Evolutionary conservation across 2,113 vertebrate species (phyloP), one percentile per base, ranked within the genome.

Genomic region (Eonycteris spelaea): DNA sequence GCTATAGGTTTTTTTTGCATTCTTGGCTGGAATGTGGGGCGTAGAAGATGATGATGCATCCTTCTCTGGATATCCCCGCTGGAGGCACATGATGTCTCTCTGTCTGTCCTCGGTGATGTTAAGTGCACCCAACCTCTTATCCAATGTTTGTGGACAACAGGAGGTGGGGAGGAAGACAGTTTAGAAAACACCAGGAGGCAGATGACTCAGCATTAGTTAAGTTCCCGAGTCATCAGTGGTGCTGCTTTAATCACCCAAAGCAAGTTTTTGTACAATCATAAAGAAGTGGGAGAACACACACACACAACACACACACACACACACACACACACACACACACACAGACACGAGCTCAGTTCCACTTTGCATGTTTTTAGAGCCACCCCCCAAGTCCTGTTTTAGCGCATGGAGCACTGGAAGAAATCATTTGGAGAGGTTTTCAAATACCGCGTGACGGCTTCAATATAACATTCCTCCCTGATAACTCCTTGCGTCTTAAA

Each of bases 1-100:
- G 45, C 12, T 30, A 2, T 6, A 65, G 61, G 11, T 8, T 55
- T 0, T 21, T 8, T 55, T 0, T 21, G 19, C 19, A 2, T n/a
- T 74, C 77, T 12, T 18, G 24, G 45, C n/a, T 26, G 55, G 65
- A n/a, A 40, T 26, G 26, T 1, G 12, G 67, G 63, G 19, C 57
- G 21, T 13, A 24, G 12, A 48, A 26, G 33, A 26, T 30, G 40
- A 6, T 3, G 14, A 1, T 18, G 6, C 7, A 8, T 18, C 16
- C 57, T 79, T 48, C 82, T 67, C 35, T 0, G 77, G 35, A 13
- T 24, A 24, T 38, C 10, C 2, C 38, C 61, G 38, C 85, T 30
- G 33, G 45, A 92, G 80, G 59, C 51, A 40, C 3, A 2, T 0
- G 22, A 70, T 30, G 48, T n/a, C 61, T 40, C 7, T 63, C 93